These are phyloP conservation scores for Acipenser oxyrinchus DNA, from an alignment of 2,797 vertebrate genomes.

Conservation along the genomic window DNA sequence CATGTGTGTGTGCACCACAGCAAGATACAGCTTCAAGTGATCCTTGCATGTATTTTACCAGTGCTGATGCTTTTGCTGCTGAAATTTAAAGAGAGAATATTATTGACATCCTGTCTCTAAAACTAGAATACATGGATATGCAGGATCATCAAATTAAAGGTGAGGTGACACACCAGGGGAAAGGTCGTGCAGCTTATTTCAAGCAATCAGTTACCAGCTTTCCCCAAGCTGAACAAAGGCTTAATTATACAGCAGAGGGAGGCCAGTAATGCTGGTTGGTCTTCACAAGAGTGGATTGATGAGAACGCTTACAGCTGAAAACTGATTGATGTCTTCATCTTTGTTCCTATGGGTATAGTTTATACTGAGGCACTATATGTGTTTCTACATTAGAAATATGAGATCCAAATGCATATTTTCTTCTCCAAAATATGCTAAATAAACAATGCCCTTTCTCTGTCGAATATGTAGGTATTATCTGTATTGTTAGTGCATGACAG, in stretches of 20 bases:
- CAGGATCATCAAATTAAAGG: constrained; percentile 60
- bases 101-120: constrained; percentile 45
- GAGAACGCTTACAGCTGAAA: constrained; percentile 5
- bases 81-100: constrained; percentile 32
- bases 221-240: constrained; percentile 56
- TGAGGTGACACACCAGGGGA: constrained; percentile 56
- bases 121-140: constrained; percentile 56
- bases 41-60: not conserved
- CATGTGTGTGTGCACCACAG: too few relatives aligned
- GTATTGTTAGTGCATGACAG: too few relatives aligned
- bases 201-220: constrained; percentile 51
- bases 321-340: constrained; percentile 14
- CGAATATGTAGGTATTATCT: too few relatives aligned
- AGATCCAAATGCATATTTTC: too few relatives aligned
- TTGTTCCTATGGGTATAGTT: not conserved
- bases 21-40: not conserved
- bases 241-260: constrained; percentile 50
- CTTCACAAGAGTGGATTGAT: constrained; percentile 6
- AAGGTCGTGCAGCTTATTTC: constrained; percentile 59
- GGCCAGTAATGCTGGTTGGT: constrained; percentile 36
- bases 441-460: too few relatives aligned
- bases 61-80: constrained; percentile 10
- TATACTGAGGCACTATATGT: not conserved
- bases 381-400: too few relatives aligned
- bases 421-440: too few relatives aligned